These are phyloP conservation scores for Phenganax stokvisi DNA, from an alignment of 92 coral and sea anemone genomes.

Conservation along the genomic window DNA sequence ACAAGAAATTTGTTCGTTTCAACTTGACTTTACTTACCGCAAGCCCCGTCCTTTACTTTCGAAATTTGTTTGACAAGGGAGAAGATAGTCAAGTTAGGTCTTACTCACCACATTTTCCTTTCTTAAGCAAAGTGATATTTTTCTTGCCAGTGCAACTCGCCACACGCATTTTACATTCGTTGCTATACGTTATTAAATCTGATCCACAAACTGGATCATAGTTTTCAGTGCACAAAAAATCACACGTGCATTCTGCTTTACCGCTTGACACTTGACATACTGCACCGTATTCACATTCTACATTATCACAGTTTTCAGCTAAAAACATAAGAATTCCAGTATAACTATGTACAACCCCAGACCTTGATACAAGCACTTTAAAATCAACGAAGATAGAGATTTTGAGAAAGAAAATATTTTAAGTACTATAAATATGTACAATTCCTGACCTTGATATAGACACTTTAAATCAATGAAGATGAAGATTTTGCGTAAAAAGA, in stretches of 20 bases:
- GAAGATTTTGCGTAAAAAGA: no score
- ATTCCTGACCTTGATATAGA: no score
- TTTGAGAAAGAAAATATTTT: no score
- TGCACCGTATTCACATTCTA: neutral
- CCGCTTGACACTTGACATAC: neutral
- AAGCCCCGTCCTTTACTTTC: neutral
- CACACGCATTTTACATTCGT: neutral
- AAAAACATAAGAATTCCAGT: neutral
- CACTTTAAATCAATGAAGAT: no score
- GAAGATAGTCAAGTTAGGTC: neutral
- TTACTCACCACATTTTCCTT: conserved; percentile 9
- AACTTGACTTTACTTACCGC: neutral
- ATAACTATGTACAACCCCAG: neutral
- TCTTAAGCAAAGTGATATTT: neutral
- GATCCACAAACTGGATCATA: conserved; percentile 2
- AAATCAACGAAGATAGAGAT: no score
- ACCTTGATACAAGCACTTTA: no score
- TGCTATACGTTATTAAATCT: neutral
- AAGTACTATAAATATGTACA: no score
- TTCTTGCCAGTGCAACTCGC: neutral
- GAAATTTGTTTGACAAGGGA: neutral
- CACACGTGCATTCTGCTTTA: neutral
- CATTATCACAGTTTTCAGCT: neutral
- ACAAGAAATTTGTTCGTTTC: neutral
- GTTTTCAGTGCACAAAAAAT: neutral